phyloP scores from a whole-genome alignment of 2,797 vertebrate genomes.

The Natrix natrix region DNA sequence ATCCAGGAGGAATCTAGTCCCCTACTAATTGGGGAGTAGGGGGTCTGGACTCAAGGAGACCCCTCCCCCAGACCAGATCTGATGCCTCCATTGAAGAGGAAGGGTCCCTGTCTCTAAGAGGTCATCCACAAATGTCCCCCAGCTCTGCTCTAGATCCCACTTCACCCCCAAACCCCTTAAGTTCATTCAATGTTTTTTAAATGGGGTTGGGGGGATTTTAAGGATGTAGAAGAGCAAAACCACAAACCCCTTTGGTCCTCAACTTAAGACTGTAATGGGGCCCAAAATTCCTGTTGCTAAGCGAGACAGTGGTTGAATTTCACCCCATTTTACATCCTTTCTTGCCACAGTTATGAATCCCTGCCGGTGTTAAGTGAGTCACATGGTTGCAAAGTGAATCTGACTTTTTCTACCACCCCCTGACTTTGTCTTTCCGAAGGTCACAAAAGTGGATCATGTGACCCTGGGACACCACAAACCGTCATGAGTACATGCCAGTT shows the following conservation, averaged over 20 bases:
- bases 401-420: too few species aligned
- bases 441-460: too few species aligned
- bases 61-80: background rate
- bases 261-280: background rate
- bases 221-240: background rate
- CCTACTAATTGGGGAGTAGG: background rate
- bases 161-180: background rate
- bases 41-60: background rate
- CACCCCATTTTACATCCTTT: background rate
- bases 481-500: background rate
- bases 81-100: background rate
- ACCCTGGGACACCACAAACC: too few species aligned
- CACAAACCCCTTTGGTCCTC: background rate
- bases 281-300: background rate
- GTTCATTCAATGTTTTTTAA: background rate
- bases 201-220: background rate
- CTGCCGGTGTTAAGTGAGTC: background rate
- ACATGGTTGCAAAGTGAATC: background rate
- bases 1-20: background rate
- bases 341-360: background rate
- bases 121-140: background rate
- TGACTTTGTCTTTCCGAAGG: background rate
- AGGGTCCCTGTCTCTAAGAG: background rate
- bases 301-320: background rate
- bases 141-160: background rate